A percentile compares a stretch with the other conserved stretches of the same genome.
phyloP scores from a whole-genome alignment of 1,140 invertebrate genomes.

The Drosophila mojavensis region DNA sequence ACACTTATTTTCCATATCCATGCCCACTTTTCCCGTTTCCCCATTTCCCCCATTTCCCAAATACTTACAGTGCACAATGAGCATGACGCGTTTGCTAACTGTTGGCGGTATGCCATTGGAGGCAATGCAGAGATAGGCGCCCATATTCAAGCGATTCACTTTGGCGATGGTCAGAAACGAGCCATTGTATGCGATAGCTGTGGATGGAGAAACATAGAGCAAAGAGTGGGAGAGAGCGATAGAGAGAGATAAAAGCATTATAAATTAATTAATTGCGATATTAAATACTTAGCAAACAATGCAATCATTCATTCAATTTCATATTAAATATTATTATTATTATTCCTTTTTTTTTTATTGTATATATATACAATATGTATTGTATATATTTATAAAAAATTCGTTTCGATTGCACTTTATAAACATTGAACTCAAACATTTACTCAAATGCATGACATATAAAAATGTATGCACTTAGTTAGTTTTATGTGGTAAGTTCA shows the following conservation, averaged over 20 bases:
- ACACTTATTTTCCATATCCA: background rate
- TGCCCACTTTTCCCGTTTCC: background rate
- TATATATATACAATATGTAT: too few relatives aligned
- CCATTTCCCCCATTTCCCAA: conserved; percentile 6
- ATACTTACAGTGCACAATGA: conserved; percentile 94
- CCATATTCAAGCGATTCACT: conserved; percentile 95
- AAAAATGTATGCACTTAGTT: too few relatives aligned
- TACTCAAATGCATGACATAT: too few relatives aligned
- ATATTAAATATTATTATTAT: too few relatives aligned
- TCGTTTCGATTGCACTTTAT: too few relatives aligned
- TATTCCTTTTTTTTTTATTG: too few relatives aligned
- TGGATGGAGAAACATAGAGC: conserved; percentile 3
- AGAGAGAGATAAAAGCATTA: conserved; percentile 21
- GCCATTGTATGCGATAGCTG: conserved; percentile 88
- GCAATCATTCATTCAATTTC: background rate
- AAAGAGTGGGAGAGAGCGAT: conserved; percentile 10
- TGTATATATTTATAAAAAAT: too few relatives aligned
- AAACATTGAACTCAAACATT: too few relatives aligned
- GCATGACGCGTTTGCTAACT: conserved; percentile 93
- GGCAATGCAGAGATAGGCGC: conserved; percentile 94
- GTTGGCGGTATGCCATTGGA: conserved; percentile 93
- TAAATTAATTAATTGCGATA: conserved; percentile 16
- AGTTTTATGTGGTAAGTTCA: too few relatives aligned
- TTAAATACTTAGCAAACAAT: conserved; percentile 9
- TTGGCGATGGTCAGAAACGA: conserved; percentile 90